Percentiles rank a stretch among this genome's conserved stretches.
Evolutionary conservation across 2,888 invertebrate genomes (phyloP).

Genomic region (Drosophila testacea): DNA sequence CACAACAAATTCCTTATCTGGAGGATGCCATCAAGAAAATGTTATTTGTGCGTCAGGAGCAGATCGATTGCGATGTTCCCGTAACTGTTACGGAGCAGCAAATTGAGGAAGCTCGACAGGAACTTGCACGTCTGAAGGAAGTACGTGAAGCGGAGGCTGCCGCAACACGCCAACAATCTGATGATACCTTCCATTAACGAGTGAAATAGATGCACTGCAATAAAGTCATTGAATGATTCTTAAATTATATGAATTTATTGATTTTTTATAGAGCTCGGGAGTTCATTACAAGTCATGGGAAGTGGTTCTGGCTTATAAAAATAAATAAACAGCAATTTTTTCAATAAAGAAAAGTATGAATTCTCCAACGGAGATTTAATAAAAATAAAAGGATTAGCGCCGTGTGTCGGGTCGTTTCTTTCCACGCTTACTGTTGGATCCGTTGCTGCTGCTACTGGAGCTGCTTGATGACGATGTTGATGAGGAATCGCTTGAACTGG

Average conservation of each 20-base stretch:
- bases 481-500: constrained; percentile 61
- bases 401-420: constrained; percentile 54
- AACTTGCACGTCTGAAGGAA: constrained; percentile 86
- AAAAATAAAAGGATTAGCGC: constrained; percentile 26
- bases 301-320: constrained; percentile 57
- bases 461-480: constrained; percentile 64
- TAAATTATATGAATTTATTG: constrained; percentile 66
- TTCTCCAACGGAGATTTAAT: constrained; percentile 24
- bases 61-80: constrained; percentile 88
- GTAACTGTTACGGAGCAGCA: constrained; percentile 89
- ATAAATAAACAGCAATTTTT: constrained; percentile 66
- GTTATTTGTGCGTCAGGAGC: constrained; percentile 91
- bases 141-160: constrained; percentile 54
- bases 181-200: constrained; percentile 64
- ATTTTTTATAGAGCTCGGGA: constrained; percentile 43
- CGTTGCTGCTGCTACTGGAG: constrained; percentile 59
- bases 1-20: constrained; percentile 90
- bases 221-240: constrained; percentile 49
- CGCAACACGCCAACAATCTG: constrained; percentile 55
- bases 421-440: constrained; percentile 52
- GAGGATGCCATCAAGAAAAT: constrained; percentile 90
- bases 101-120: constrained; percentile 87
- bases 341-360: constrained; percentile 26
- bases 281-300: constrained; percentile 58
- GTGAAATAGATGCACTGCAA: constrained; percentile 35